Base-by-base conservation (phyloP, 2,888 invertebrate genomes). In the Atethmia centrago region DNA sequence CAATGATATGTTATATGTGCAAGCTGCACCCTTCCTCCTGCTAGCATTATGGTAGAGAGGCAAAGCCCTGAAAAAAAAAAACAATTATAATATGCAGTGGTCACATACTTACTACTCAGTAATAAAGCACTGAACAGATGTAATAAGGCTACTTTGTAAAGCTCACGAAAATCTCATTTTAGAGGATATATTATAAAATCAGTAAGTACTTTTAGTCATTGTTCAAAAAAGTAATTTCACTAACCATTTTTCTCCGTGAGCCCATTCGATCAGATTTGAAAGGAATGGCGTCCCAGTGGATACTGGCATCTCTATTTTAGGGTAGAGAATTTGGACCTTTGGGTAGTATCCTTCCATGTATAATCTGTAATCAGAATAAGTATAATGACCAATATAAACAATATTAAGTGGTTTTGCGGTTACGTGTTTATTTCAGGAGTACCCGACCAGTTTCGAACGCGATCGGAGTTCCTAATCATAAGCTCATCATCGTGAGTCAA, bases 241-340 rank as follows among this genome's bases (percentile, higher is more conserved):
- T 89, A 80, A 95, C 97, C 98, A 98, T 80, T 97, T 96, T 72
- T 97, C 97, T 16, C 95, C 93, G 88, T 99, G 99, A 79, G 98
- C 98, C 99, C 99, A 99, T 84, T 97, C 97, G n/a, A 99, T 96
- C 19, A 98, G 93, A 16, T 98, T 97, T 0, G 98, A 97, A 36
- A 99, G 97, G 97, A 98, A 97, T 0, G 98, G 98, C 0, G 99
- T 99, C 49, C 98, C 98, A 19, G 98, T 97, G 0, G 98, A 98
- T 0, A 99, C 99, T 0, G 99, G 99, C 88, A 97, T 98, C 69
- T 97, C 91, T 0, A 98, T 94, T 74, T 96, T 93, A 0, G 98
- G 98, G 91, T 98, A 99, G 0, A 99, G 92, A 19, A 97, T 97
- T 14, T 97, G 95, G 2, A 98, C 91, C 83, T 97, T 97, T 2